Conservation (phyloP, 1,140 invertebrate genomes). For the Scylla paramamosain region DNA sequence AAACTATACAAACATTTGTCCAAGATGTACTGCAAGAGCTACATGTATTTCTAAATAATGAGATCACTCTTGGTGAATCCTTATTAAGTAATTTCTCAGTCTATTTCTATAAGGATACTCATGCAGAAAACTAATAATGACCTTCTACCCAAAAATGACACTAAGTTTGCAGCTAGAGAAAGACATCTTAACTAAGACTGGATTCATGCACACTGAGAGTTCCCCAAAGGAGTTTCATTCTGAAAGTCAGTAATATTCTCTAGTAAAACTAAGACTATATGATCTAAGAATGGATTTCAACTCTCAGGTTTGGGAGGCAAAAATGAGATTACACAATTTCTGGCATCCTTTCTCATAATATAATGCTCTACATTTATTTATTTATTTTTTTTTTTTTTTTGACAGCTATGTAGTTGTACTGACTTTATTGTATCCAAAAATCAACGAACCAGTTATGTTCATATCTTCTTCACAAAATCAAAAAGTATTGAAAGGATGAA, state of each 20-base stretch:
- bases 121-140: slow-evolving; percentile 26
- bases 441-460: too few relatives aligned
- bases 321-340: too few relatives aligned
- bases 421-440: too few relatives aligned
- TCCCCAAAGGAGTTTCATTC: not conserved
- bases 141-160: not conserved
- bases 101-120: slow-evolving; percentile 23
- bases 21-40: slow-evolving; percentile 21
- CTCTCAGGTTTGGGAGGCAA: too few relatives aligned
- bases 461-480: too few relatives aligned
- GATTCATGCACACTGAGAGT: slow-evolving; percentile 27
- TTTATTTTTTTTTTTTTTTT: too few relatives aligned
- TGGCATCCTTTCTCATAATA: too few relatives aligned
- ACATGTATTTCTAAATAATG: slow-evolving; percentile 28
- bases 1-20: slow-evolving; percentile 17
- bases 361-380: too few relatives aligned
- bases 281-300: too few relatives aligned
- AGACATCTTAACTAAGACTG: slow-evolving; percentile 26
- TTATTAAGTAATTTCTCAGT: not conserved
- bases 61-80: not conserved
- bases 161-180: not conserved
- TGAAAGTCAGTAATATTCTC: not conserved
- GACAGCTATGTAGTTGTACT: too few relatives aligned
- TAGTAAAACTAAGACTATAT: too few relatives aligned
- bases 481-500: too few relatives aligned